These are phyloP conservation scores for Latrodectus elegans DNA, from an alignment of 2,888 invertebrate species.

Conservation along the genomic window DNA sequence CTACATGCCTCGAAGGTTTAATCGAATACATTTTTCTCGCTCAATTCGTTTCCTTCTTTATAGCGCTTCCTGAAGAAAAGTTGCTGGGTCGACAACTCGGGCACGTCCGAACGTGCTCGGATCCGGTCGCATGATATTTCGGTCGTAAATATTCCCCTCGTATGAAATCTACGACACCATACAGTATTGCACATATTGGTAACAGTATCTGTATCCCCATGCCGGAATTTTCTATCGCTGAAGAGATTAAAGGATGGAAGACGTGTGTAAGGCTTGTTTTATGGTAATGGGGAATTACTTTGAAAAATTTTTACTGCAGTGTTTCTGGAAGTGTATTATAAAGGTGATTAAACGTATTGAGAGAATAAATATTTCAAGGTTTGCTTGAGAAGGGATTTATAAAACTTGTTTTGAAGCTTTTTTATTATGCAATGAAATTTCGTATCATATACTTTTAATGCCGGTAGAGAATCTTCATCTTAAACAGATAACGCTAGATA, in stretches of 20 bases:
- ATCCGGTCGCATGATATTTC: constrained; percentile 34
- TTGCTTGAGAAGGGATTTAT: no score
- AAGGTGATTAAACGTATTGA: neutral
- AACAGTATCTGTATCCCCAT: neutral
- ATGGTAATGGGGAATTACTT: neutral
- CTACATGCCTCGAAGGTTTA: constrained; percentile 11
- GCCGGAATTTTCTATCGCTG: neutral
- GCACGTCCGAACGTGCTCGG: constrained; percentile 2
- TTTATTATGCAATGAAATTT: no score
- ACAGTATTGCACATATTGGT: neutral
- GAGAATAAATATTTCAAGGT: no score
- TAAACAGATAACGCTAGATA: no score
- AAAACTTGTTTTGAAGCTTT: no score
- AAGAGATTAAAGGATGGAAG: neutral
- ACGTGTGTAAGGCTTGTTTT: neutral
- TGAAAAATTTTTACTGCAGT: neutral
- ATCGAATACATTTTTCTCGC: constrained; percentile 32
- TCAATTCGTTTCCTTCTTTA: constrained; percentile 5
- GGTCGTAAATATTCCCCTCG: constrained; percentile 31
- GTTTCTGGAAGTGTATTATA: neutral
- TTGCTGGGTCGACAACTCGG: neutral
- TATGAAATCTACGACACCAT: constrained; percentile 5
- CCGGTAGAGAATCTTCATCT: no score
- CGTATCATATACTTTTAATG: no score
- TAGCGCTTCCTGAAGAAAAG: neutral